Conservation (phyloP, 2,888 invertebrate genomes). For the Tinea trinotella region DNA sequence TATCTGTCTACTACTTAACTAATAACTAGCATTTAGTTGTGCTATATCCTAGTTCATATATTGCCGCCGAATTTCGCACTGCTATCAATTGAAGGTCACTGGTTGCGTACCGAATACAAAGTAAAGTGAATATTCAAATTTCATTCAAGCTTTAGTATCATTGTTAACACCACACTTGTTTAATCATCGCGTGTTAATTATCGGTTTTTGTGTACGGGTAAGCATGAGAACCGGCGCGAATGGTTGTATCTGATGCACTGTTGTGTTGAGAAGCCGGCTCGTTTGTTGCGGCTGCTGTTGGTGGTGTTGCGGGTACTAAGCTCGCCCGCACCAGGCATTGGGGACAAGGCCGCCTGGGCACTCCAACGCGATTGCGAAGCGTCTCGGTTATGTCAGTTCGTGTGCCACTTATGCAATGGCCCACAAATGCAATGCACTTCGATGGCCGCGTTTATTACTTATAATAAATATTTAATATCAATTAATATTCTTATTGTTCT, state of each 20-base stretch:
- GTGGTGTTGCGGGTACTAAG: not conserved
- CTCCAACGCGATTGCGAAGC: not conserved
- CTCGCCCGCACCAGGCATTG: not conserved
- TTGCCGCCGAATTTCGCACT: too few species aligned
- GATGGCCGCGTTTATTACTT: slow-evolving; percentile 35
- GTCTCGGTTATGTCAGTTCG: slow-evolving; percentile 29
- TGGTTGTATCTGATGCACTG: not conserved
- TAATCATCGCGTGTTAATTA: too few species aligned
- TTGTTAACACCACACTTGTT: not conserved
- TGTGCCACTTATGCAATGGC: slow-evolving; percentile 68
- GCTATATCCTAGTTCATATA: too few species aligned
- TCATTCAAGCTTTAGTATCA: not conserved
- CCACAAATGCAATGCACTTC: slow-evolving; percentile 59
- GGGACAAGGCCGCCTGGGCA: slow-evolving; percentile 54
- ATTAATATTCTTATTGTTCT: too few species aligned
- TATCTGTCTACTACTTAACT: too few species aligned
- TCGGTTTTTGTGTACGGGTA: too few species aligned
- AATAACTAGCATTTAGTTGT: too few species aligned
- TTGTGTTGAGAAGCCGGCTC: not conserved
- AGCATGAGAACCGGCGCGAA: slow-evolving; percentile 4
- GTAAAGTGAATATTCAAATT: not conserved
- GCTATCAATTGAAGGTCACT: too few species aligned
- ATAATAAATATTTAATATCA: not conserved
- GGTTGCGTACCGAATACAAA: not conserved
- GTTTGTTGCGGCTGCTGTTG: not conserved